phyloP scores from a whole-genome alignment of 2,888 invertebrate genomes.

The Trachelus troglodyta region DNA sequence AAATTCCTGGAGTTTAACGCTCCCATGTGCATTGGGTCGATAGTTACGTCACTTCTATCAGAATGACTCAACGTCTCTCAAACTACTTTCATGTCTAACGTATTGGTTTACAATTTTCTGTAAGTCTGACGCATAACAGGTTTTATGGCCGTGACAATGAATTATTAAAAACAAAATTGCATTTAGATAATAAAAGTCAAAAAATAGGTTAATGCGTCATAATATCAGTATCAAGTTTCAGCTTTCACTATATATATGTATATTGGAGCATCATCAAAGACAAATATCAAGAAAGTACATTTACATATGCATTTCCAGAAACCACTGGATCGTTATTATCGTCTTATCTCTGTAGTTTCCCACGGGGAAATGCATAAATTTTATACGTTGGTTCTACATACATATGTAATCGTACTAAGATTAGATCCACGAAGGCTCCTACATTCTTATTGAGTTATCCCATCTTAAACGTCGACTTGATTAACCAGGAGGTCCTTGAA shows the following conservation, averaged over 20 bases:
- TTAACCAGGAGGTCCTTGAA: neutral
- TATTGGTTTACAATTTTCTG: neutral
- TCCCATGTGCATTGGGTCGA: neutral
- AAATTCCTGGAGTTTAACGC: neutral
- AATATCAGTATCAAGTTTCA: neutral
- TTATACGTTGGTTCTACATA: neutral
- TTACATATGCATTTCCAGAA: neutral
- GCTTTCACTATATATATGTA: too few species aligned
- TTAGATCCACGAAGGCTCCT: neutral
- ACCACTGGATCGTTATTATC: neutral
- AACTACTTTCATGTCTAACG: neutral
- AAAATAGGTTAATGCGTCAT: neutral
- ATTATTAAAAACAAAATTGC: neutral
- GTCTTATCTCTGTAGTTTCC: neutral
- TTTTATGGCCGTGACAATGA: neutral
- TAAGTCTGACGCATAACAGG: neutral
- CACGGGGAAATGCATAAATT: neutral
- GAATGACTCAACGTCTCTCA: neutral
- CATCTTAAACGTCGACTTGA: neutral
- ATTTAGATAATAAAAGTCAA: neutral
- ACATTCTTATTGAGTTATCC: conserved; percentile 2
- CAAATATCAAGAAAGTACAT: too few species aligned
- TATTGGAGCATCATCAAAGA: too few species aligned
- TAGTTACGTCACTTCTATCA: neutral
- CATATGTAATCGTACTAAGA: neutral